phyloP scores from a whole-genome alignment of 2,888 invertebrate genomes.

The Dasypogon diadema region DNA sequence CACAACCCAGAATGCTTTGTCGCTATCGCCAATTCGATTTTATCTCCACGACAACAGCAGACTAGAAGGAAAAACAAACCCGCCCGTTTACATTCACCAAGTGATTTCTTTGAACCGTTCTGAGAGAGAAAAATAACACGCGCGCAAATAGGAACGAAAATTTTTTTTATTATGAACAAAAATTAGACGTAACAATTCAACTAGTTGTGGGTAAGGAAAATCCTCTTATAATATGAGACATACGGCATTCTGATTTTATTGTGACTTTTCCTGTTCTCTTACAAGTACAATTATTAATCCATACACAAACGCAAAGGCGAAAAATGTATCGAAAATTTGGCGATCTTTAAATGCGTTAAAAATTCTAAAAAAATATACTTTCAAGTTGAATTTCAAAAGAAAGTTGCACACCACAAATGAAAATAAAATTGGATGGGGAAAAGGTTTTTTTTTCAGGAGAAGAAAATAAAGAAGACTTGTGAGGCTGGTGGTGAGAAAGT shows the following conservation, averaged over 20 bases:
- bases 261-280: constrained; percentile 2
- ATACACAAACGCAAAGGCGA: constrained; percentile 30
- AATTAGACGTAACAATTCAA: constrained; percentile 44
- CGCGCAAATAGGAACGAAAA: constrained; percentile 15
- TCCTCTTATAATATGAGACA: constrained; percentile 1
- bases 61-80: too few relatives aligned
- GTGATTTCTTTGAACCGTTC: too few relatives aligned
- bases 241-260: neutral
- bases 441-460: constrained; percentile 2
- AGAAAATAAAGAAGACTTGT: constrained; percentile 20
- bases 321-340: constrained; percentile 33
- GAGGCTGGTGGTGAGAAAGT: constrained; percentile 32
- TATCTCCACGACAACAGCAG: too few relatives aligned
- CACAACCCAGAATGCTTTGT: too few relatives aligned
- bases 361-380: constrained; percentile 37
- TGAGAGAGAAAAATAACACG: too few relatives aligned
- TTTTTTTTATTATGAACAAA: constrained; percentile 38
- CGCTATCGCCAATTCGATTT: too few relatives aligned
- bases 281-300: constrained; percentile 2
- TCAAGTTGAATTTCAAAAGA: constrained; percentile 28
- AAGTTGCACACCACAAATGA: constrained; percentile 11
- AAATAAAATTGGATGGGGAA: constrained; percentile 20
- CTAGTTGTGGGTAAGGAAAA: neutral
- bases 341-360: constrained; percentile 32
- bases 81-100: too few relatives aligned